Conservation (phyloP, 2,797 vertebrate species). For the Bovichtus diacanthus region DNA sequence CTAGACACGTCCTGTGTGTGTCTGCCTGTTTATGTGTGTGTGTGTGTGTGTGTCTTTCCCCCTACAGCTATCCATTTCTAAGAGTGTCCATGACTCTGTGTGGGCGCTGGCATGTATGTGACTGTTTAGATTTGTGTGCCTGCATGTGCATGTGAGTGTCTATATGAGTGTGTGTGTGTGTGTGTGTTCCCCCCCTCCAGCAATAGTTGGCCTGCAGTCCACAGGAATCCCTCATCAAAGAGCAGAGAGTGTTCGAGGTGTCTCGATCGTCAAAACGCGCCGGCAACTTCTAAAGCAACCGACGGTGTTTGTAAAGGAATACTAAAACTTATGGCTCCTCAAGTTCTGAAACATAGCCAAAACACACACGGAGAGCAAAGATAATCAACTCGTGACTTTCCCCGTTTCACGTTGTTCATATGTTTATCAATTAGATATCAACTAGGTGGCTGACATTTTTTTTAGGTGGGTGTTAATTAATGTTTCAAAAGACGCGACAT, state of each 20-base stretch:
- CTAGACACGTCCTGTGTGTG: slow-evolving; percentile 75
- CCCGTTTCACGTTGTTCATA: not conserved
- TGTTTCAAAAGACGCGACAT: not conserved
- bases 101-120: slow-evolving; percentile 57
- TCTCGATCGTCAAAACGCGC: slow-evolving; percentile 67
- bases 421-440: not conserved
- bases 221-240: slow-evolving; percentile 78
- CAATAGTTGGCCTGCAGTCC: slow-evolving; percentile 64
- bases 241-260: slow-evolving; percentile 66
- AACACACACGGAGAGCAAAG: not conserved
- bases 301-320: slow-evolving; percentile 28
- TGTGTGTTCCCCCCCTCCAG: slow-evolving; percentile 66
- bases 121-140: slow-evolving; percentile 58
- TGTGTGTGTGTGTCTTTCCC: slow-evolving; percentile 40
- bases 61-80: slow-evolving; percentile 67
- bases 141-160: slow-evolving; percentile 20
- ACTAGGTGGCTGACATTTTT: not conserved
- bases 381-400: not conserved
- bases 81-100: slow-evolving; percentile 48
- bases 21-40: slow-evolving; percentile 33
- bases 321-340: slow-evolving; percentile 18
- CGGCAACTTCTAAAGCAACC: slow-evolving; percentile 57
- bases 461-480: not conserved
- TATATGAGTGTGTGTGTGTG: slow-evolving; percentile 42
- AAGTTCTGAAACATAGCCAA: not conserved